Base-by-base conservation (phyloP, 2,888 invertebrate species). In the Sceliomorpha sp. region DNA sequence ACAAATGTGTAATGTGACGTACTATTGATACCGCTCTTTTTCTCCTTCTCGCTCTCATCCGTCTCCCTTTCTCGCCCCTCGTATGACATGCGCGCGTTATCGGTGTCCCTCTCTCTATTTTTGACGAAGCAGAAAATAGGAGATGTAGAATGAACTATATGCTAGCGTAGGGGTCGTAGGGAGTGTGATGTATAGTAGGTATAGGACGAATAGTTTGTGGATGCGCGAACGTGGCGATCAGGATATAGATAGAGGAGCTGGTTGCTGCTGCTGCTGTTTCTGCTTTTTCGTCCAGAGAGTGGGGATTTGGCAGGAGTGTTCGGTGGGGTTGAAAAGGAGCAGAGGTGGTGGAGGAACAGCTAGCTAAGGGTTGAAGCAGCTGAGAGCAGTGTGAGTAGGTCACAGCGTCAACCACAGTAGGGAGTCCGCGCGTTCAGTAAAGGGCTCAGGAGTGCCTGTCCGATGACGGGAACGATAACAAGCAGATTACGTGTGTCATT, bases 351-450 rank as follows among this genome's bases (percentile, higher is more conserved):
- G 51, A 47, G 73, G 40, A 27, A 15, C 15, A 8, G 40, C 60
- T 50, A 68, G 78, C 80, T 76, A 79, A 81, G 82, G 83, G 78
- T 82, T 82, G 81, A 80, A 83, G 83, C 82, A 86, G 84, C 85
- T 82, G 85, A 84, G 84, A 83, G 80, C 82, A 79, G 81, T 77
- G 81, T 83, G 85, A 85, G 81, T 86, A 85, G 86, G 86, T 85
- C 84, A 85, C 79, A 83, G 78, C 77, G 80, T 80, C 77, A 78
- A 78, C 81, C 75, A 80, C 81, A 82, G 79, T 78, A 48, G 62
- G 48, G 81, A 77, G 79, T 83, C 82, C 82, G 80, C 76, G 84
- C 79, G 81, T 79, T 81, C 77, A 77, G 79, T 74, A 70, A 78
- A 81, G 82, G 81, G 77, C 76, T 78, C 74, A 42, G 47, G 75